Evolutionary conservation across 2,797 vertebrate genomes (phyloP), one percentile per base, ranked within the genome.

Genomic region (Danio kyathit): DNA sequence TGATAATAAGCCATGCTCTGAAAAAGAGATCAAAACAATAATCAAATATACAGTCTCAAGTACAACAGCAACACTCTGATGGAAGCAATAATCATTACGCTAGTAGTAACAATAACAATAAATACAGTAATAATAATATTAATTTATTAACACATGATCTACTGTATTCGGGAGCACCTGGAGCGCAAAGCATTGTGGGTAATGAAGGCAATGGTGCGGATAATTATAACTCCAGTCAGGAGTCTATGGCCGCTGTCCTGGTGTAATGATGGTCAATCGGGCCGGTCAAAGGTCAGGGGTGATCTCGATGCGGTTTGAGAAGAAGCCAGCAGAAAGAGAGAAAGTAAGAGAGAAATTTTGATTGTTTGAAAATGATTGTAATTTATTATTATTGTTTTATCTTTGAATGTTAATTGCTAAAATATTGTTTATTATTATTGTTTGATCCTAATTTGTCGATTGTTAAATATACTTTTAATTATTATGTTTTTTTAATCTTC

Each of bases 1-100:
- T 54, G 80, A 84, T 73, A 85, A 87, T 79, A 89, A 80, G 90
- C 65, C 93, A 93, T 93, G 93, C 92, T 85, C 80, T 73, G 77
- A 69, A 79, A 72, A 83, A 72, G 46, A 66, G 59, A 44, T 11
- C 81, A 81, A 84, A 87, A 80, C 60, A 87, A 86, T 61, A 85
- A 83, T 87, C 88, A 89, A 89, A 90, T 88, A 89, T 88, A 93
- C 92, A 93, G 79, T 67, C 69, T 81, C 84, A 88, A 89, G 86
- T 88, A 87, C 80, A 75, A 91, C 86, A 84, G 76, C 84, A 52
- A 86, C 90, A 89, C 88, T 79, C 66, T 77, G 49, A 84, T 63
- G 40, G 88, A 80, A 87, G 72, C 65, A 86, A 63, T 85, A 85
- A 83, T 82, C 81, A 85, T 85, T 85, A 86, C 78, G 64, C 86